Evolutionary conservation across 2,888 invertebrate species (phyloP), one percentile per base, ranked within the genome.

Genomic region (Hofmannophila pseudospretella): DNA sequence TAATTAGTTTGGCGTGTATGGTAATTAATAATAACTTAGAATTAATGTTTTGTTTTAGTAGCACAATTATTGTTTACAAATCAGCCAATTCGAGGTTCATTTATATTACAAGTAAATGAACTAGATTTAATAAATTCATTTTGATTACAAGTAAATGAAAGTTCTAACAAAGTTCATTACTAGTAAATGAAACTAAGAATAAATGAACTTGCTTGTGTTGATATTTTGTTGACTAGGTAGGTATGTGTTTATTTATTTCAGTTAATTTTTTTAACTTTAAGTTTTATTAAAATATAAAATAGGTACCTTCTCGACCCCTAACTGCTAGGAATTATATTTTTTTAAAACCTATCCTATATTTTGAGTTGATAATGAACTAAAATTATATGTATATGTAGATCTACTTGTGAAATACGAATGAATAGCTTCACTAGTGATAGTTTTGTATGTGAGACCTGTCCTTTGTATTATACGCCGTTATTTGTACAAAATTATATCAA

Each of bases 401-500:
- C 60, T 65, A 70, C 55, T 65, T 77, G 79, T 79, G 78, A 73
- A 67, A 74, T 72, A 73, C 60, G 61, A 59, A 73, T 59, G 61
- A 59, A 67, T 82, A 82, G 86, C 82, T 84, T 81, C 69, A 67
- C 65, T 87, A 88, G 88, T 58, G 50, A 77, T 88, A 88, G 87
- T 88, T 88, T 88, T 88, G 80, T 88, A 88, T 87, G 88, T 88
- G 88, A 84, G 66, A 86, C 82, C 82, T 84, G 80, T 85, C 87
- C 87, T 76, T 77, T 88, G 88, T 88, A 88, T 68, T 72, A 88
- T 88, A 88, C 64, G 82, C 87, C 86, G 85, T 87, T 88, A 87
- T 88, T 88, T 88, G 88, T 88, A 88, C 85, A 88, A 88, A 88
- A 86, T 81, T 85, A 85, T 85, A 82, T 84, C 85, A 85, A 80